These are phyloP conservation scores for Ascaphus truei DNA, from an alignment of 2,113 vertebrate genomes.

Conservation along the genomic window DNA sequence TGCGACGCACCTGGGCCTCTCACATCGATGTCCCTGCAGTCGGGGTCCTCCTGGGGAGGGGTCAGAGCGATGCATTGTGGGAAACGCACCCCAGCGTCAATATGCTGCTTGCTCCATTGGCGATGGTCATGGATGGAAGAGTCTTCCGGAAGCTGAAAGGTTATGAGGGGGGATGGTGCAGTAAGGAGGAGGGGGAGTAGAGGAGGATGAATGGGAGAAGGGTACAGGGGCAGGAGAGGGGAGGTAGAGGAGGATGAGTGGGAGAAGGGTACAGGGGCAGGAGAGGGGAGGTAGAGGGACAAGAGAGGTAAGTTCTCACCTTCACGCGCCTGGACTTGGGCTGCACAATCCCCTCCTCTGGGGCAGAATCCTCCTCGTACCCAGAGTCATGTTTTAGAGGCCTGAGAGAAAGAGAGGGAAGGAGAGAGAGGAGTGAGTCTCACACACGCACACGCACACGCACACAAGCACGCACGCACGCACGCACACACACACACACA, in stretches of 20 bases:
- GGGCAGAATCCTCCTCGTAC: slow-evolving; percentile 70
- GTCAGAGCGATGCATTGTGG: slow-evolving; percentile 45
- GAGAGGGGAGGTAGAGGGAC: neutral
- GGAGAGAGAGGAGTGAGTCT: too few relatives aligned
- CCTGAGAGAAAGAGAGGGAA: slow-evolving; percentile 40
- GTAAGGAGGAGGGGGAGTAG: neutral
- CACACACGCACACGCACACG: too few relatives aligned
- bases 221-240: neutral
- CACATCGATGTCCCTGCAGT: slow-evolving; percentile 36
- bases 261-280: neutral
- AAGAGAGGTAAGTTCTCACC: neutral
- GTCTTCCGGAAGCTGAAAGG: slow-evolving; percentile 45
- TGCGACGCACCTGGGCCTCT: slow-evolving; percentile 52
- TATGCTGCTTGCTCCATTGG: slow-evolving; percentile 64
- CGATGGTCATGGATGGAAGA: slow-evolving; percentile 65
- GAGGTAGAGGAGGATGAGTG: neutral
- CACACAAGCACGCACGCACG: too few relatives aligned
- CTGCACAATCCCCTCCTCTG: slow-evolving; percentile 59
- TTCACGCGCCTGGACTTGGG: slow-evolving; percentile 50
- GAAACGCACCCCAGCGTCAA: slow-evolving; percentile 39
- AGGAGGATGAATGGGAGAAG: neutral
- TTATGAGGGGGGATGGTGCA: neutral
- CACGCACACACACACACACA: too few relatives aligned
- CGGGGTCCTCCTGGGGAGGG: slow-evolving; percentile 48
- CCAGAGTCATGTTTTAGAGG: slow-evolving; percentile 66